Evolutionary conservation across 2,888 invertebrate genomes (phyloP).

Genomic region (Pyrocoelia pectoralis): DNA sequence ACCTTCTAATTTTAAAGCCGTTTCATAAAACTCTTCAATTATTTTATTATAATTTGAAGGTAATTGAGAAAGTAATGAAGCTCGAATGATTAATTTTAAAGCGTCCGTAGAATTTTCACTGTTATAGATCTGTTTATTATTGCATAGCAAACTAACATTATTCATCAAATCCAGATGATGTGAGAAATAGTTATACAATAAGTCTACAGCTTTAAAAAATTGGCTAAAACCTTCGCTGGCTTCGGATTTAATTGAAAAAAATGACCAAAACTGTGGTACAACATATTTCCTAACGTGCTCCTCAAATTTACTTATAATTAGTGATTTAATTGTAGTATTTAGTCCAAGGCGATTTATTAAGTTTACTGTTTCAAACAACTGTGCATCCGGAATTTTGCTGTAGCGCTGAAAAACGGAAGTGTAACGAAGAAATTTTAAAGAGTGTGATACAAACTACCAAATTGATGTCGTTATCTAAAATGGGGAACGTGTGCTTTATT

Average conservation of each 20-base stretch:
- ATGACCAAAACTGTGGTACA: slow-evolving; percentile 72
- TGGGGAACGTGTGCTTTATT: slow-evolving; percentile 51
- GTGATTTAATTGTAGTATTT: slow-evolving; percentile 54
- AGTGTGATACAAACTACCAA: slow-evolving; percentile 31
- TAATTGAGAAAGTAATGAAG: slow-evolving; percentile 74
- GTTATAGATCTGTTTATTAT: slow-evolving; percentile 63
- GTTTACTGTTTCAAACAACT: slow-evolving; percentile 52
- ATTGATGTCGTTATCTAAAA: slow-evolving; percentile 46
- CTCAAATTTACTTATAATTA: slow-evolving; percentile 64
- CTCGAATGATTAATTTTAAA: slow-evolving; percentile 71
- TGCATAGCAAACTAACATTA: slow-evolving; percentile 65
- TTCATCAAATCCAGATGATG: slow-evolving; percentile 65
- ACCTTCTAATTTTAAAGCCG: slow-evolving; percentile 68
- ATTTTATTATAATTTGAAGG: slow-evolving; percentile 74
- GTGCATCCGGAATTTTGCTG: slow-evolving; percentile 47
- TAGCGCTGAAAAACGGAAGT: slow-evolving; percentile 41
- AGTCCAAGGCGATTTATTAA: slow-evolving; percentile 54
- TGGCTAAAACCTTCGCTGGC: slow-evolving; percentile 69
- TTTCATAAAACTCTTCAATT: slow-evolving; percentile 78
- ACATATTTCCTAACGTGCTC: slow-evolving; percentile 68
- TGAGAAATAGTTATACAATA: slow-evolving; percentile 66
- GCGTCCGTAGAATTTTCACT: slow-evolving; percentile 64
- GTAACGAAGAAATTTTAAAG: background rate
- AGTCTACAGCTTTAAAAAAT: slow-evolving; percentile 73
- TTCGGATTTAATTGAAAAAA: slow-evolving; percentile 64